Evolutionary conservation across 2,113 vertebrate species (phyloP), one percentile per base, ranked within the genome.

Genomic region (Neodontobutis hainanensis): DNA sequence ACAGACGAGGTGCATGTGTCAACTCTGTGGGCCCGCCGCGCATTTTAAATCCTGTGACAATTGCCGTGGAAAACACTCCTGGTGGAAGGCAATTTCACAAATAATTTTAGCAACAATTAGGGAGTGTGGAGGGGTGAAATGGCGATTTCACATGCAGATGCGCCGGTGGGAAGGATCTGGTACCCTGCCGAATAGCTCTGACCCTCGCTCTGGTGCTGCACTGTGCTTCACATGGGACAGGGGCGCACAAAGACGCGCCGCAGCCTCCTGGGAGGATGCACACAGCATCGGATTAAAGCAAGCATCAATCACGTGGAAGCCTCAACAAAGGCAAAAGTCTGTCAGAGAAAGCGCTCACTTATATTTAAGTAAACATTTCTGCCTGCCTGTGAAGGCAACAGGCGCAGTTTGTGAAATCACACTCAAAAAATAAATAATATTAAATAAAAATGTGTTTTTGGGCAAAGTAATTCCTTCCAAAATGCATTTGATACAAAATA

Each of bases 91-190:
- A 94, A 95, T 96, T 95, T 95, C 95, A 95, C 95, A 95, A 96
- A 96, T 95, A 93, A 94, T 95, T 95, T 95, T 94, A 91, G 92
- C 90, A 94, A 95, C 95, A 96, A 95, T 96, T 96, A 95, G 92
- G 93, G 91, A 95, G 93, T 94, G 94, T 95, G 95, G 89, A 91
- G 85, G 95, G 94, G 93, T 96, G 95, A 96, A 97, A 97, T 95
- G 94, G 93, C 94, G 73, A 95, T 96, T 96, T 95, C 94, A 95
- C 94, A 93, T 92, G 91, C 91, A 85, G 92, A 86, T 88, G 87
- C 75, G 86, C 83, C 90, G 89, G 87, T 91, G 89, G 90, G 89
- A 87, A 90, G 87, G 91, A 94, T 91, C 93, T 93, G 93, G 82
- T 82, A 88, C 85, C 83, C 84, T 80, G 81, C 81, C 75, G 69